These are phyloP conservation scores for Brachionus rotundiformis DNA, from an alignment of 1,140 invertebrate genomes.

Conservation along the genomic window DNA sequence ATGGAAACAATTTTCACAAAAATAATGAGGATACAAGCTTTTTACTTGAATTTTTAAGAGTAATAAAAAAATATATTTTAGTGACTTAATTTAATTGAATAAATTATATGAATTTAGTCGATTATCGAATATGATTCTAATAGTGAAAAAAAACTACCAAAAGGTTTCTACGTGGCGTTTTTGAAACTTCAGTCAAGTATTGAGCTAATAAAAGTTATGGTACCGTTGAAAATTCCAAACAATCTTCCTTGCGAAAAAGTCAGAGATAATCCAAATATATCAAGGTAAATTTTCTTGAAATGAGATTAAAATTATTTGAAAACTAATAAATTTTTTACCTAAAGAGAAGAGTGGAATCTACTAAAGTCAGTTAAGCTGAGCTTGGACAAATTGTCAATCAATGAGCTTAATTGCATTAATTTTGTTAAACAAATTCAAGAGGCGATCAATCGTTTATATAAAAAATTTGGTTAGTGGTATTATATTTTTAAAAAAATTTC, in stretches of 20 bases:
- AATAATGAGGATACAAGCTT: conserved; percentile 36
- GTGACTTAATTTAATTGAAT: neutral
- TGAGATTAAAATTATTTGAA: neutral
- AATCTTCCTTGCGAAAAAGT: conserved; percentile 87
- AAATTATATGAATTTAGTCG: neutral
- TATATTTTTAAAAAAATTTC: neutral
- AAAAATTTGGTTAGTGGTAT: conserved; percentile 47
- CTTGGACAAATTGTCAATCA: neutral
- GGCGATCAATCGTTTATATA: conserved; percentile 16
- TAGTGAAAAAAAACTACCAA: conserved; percentile 66
- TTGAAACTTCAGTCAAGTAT: conserved; percentile 91
- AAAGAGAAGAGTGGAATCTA: conserved; percentile 44
- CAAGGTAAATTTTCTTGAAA: conserved; percentile 74
- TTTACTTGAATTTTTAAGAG: conserved; percentile 18
- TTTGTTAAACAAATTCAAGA: conserved; percentile 17
- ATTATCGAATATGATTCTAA: conserved; percentile 33
- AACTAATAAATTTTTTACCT: neutral
- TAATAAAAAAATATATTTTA: neutral
- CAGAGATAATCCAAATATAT: conserved; percentile 89
- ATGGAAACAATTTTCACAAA: conserved; percentile 13
- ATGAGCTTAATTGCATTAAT: conserved; percentile 40
- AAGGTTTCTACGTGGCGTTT: conserved; percentile 89
- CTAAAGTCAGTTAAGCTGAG: conserved; percentile 35
- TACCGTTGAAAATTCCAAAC: conserved; percentile 84
- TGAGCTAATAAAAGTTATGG: conserved; percentile 87